These are phyloP conservation scores for Sinocyclocheilus maitianheensis DNA, from an alignment of 2,113 vertebrate genomes.

Conservation along the genomic window DNA sequence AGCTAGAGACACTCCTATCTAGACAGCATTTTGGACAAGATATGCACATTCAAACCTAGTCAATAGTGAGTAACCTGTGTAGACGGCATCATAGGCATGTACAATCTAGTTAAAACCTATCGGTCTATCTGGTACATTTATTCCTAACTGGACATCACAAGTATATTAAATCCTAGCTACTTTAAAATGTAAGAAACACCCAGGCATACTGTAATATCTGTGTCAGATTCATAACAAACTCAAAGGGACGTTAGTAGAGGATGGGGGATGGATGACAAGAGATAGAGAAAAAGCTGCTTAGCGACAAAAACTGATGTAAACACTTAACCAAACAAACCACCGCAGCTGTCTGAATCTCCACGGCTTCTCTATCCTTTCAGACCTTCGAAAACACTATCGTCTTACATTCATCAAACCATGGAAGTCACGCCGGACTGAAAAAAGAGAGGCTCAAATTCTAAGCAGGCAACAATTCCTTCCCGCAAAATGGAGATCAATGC, in stretches of 20 bases:
- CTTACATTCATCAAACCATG: constrained; percentile 42
- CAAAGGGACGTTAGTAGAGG: background rate
- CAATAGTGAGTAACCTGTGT: background rate
- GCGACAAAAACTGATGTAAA: background rate
- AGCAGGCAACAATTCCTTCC: constrained; percentile 44
- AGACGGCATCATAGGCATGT: background rate
- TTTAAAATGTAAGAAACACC: background rate
- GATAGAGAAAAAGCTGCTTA: constrained; percentile 68
- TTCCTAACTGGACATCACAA: background rate
- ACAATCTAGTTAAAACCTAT: background rate
- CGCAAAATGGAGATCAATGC: constrained; percentile 53
- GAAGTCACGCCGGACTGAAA: background rate
- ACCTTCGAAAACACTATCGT: constrained; percentile 23
- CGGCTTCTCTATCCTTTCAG: constrained; percentile 23
- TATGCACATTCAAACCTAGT: background rate
- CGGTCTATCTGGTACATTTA: background rate
- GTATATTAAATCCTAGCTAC: background rate
- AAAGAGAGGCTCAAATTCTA: constrained; percentile 46
- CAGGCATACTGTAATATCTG: background rate
- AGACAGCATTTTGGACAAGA: background rate
- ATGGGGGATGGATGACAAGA: constrained; percentile 59
- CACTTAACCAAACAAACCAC: background rate
- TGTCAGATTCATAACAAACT: background rate
- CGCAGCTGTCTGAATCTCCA: background rate
- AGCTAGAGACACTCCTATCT: background rate